phyloP scores from a whole-genome alignment of 2,888 invertebrate genomes.

The Oxytorus armatus region DNA sequence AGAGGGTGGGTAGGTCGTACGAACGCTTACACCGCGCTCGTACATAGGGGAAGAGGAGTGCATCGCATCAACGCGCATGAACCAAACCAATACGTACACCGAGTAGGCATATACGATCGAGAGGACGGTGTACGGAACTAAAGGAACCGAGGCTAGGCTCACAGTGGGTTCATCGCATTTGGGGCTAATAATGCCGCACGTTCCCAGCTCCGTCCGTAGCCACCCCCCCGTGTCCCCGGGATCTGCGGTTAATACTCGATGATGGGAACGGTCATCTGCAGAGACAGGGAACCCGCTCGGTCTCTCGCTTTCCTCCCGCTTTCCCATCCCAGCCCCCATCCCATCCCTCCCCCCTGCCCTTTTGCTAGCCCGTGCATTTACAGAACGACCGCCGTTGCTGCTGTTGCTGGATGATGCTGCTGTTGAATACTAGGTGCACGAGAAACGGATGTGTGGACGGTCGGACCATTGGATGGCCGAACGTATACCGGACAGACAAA shows the following conservation, averaged over 20 bases:
- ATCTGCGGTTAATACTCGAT: slow-evolving; percentile 85
- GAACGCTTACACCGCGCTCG: slow-evolving; percentile 35
- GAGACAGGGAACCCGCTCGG: slow-evolving; percentile 79
- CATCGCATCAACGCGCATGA: slow-evolving; percentile 46
- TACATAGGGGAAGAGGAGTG: slow-evolving; percentile 29
- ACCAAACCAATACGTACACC: slow-evolving; percentile 35
- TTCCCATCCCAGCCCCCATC: neutral
- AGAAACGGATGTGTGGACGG: slow-evolving; percentile 67
- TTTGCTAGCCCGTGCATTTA: slow-evolving; percentile 61
- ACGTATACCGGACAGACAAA: slow-evolving; percentile 76
- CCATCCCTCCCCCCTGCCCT: slow-evolving; percentile 38
- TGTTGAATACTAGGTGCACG: slow-evolving; percentile 53
- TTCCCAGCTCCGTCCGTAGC: slow-evolving; percentile 66
- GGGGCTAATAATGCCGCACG: slow-evolving; percentile 83
- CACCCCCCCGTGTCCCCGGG: slow-evolving; percentile 75
- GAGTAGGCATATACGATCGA: slow-evolving; percentile 45
- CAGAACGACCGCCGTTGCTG: slow-evolving; percentile 53
- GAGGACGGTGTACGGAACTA: slow-evolving; percentile 63
- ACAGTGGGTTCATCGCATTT: slow-evolving; percentile 82
- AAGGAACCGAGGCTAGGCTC: slow-evolving; percentile 66
- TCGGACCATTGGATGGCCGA: slow-evolving; percentile 66
- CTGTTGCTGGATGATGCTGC: slow-evolving; percentile 56
- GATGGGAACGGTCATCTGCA: slow-evolving; percentile 85
- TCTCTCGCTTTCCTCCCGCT: slow-evolving; percentile 64
- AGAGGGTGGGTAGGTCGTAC: slow-evolving; percentile 40